Base-by-base conservation (phyloP, 1,140 invertebrate species). In the Gonioctena quinquepunctata region DNA sequence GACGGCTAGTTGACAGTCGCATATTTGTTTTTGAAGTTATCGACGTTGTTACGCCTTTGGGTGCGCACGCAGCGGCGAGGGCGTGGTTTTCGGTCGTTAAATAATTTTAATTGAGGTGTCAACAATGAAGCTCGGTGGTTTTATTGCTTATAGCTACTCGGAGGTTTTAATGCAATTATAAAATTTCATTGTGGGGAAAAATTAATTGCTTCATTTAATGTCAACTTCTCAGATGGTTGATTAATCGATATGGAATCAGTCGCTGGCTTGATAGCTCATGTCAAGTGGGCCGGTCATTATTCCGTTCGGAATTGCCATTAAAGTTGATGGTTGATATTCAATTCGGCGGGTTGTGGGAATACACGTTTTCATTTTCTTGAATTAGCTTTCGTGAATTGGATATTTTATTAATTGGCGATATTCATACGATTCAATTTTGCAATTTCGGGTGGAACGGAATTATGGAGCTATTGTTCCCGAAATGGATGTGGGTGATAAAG, bases 1-100 rank as follows among this genome's bases (percentile, higher is more conserved):
- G 75, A 73, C 71, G 74, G 72, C 67, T 59, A 65, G 75, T 70
- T 73, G 76, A 77, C 72, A 77, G 72, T 76, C 68, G 67, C 57
- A 69, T 70, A 61, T 72, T 72, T 79, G 66, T 72, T 76, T 77
- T 72, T 69, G 54, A 70, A 71, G 65, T 71, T 71, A 71, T 66
- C 54, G 50, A 25, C 23, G 22, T n/a, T 27, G 75, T 48, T 66
- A 71, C 75, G 76, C 76, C 76, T 75, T 52, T 50, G n/a, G n/a
- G 19, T 77, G 76, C 76, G 76, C 68, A 70, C 76, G 76, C 76
- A 73, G 11, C 16, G 26, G 19, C 4, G n/a, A 27, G 66, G 76
- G 71, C 62, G 76, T 59, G 61, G 66, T 61, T 18, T 5, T 11
- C 3, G 16, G 16, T 60, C 59, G 66, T 70, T 73, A 66, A 67